These are phyloP conservation scores for Toxostoma redivivum DNA, from an alignment of 2,113 vertebrate genomes.

Conservation along the genomic window DNA sequence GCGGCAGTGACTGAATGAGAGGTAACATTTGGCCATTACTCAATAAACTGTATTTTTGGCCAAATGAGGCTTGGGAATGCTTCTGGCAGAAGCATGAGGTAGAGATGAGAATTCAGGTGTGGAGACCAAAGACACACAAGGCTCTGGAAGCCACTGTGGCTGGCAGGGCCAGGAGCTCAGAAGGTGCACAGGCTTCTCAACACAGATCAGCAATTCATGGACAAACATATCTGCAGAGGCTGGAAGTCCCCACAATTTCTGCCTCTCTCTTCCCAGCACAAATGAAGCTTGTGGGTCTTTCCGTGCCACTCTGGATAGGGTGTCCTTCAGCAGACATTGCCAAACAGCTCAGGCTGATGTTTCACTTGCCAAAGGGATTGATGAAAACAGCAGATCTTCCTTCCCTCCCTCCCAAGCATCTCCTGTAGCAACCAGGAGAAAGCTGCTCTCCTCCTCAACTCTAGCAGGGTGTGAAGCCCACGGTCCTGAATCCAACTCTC, in stretches of 20 bases:
- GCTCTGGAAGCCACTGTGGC: not conserved
- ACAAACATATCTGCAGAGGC: not conserved
- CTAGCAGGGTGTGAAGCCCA: not conserved
- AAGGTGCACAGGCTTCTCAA: not conserved
- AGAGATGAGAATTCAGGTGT: not conserved
- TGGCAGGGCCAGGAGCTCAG: not conserved
- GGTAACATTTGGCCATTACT: not conserved
- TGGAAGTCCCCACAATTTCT: not conserved
- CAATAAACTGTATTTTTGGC: not conserved
- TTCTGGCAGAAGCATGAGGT: not conserved
- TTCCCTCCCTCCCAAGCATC: not conserved
- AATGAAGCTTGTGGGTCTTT: not conserved
- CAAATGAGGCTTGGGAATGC: not conserved
- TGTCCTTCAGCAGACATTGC: not conserved
- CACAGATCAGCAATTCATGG: not conserved
- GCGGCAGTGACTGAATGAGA: not conserved
- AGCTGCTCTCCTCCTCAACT: not conserved
- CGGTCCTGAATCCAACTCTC: not conserved
- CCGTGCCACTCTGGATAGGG: not conserved
- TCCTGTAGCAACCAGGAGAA: not conserved
- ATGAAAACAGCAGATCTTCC: not conserved
- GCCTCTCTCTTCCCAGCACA: not conserved
- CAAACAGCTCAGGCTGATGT: not conserved
- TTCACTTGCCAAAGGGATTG: not conserved
- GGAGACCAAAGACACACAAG: not conserved